Conservation (phyloP, 2,797 vertebrate species). For the Rhinichthys osculus region DNA sequence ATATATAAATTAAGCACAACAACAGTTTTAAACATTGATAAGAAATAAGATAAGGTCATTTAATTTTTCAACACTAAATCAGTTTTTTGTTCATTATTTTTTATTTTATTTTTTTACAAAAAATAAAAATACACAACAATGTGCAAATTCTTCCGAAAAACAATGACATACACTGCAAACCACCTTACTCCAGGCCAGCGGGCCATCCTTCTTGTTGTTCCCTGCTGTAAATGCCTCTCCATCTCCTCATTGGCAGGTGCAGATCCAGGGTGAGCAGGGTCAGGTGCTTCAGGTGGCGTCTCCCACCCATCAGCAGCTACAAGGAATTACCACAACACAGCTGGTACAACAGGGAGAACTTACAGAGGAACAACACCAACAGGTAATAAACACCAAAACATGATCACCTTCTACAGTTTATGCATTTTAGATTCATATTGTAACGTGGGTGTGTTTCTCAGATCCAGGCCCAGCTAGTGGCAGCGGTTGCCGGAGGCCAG, state of each 20-base stretch:
- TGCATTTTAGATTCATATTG: not conserved
- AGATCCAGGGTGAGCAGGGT: slow-evolving; percentile 89
- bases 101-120: not conserved
- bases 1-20: no score
- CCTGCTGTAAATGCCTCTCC: not conserved
- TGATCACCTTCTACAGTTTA: not conserved
- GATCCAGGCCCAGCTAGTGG: slow-evolving; percentile 88
- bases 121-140: not conserved
- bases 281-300: slow-evolving; percentile 92
- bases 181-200: not conserved
- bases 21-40: not conserved
- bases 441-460: slow-evolving; percentile 31
- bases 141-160: not conserved
- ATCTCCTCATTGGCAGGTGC: slow-evolving; percentile 77
- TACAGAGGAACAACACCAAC: slow-evolving; percentile 96
- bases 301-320: slow-evolving; percentile 88
- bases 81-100: no score
- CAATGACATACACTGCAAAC: no score
- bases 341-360: slow-evolving; percentile 94
- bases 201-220: not conserved
- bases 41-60: no score
- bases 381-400: slow-evolving; percentile 70
- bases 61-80: not conserved
- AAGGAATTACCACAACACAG: slow-evolving; percentile 85
- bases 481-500: slow-evolving; percentile 85